phyloP scores from a whole-genome alignment of 2,888 invertebrate genomes.

The Drosophila borealis region DNA sequence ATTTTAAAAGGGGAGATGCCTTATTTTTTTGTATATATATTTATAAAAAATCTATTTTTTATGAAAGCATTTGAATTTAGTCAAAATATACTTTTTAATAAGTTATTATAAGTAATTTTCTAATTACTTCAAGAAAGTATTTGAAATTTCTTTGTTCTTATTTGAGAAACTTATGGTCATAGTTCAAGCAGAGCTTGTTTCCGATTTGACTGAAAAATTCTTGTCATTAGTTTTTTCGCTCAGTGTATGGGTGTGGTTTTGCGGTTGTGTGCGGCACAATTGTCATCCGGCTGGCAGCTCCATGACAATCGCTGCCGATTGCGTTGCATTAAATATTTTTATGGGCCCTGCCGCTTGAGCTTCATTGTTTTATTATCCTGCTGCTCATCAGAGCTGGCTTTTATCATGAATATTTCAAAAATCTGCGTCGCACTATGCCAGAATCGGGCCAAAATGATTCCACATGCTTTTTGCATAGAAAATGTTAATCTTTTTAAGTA shows the following conservation, averaged over 20 bases:
- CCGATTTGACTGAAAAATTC: too few relatives aligned
- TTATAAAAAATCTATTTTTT: too few relatives aligned
- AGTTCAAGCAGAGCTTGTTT: too few relatives aligned
- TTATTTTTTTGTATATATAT: too few relatives aligned
- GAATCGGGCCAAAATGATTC: conserved; percentile 7
- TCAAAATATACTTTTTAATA: too few relatives aligned
- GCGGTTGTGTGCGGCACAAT: conserved; percentile 49
- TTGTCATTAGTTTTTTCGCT: not conserved
- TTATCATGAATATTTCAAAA: conserved; percentile 78
- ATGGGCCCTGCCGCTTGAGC: conserved; percentile 65
- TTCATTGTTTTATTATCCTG: conserved; percentile 76
- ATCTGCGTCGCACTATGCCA: conserved; percentile 44
- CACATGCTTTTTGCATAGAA: conserved; percentile 64
- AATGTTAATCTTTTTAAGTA: conserved; percentile 79
- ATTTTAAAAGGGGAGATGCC: too few relatives aligned
- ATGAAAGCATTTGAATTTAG: too few relatives aligned
- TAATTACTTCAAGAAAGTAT: too few relatives aligned
- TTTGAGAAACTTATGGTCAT: too few relatives aligned
- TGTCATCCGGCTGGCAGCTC: conserved; percentile 54
- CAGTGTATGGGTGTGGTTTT: conserved; percentile 18
- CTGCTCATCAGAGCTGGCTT: conserved; percentile 51
- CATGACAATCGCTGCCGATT: conserved; percentile 16
- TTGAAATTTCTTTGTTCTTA: too few relatives aligned
- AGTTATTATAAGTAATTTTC: too few relatives aligned
- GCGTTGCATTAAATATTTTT: conserved; percentile 80